Evolutionary conservation across 2,797 vertebrate species (phyloP).

Genomic region (Coracias cyanogaster): DNA sequence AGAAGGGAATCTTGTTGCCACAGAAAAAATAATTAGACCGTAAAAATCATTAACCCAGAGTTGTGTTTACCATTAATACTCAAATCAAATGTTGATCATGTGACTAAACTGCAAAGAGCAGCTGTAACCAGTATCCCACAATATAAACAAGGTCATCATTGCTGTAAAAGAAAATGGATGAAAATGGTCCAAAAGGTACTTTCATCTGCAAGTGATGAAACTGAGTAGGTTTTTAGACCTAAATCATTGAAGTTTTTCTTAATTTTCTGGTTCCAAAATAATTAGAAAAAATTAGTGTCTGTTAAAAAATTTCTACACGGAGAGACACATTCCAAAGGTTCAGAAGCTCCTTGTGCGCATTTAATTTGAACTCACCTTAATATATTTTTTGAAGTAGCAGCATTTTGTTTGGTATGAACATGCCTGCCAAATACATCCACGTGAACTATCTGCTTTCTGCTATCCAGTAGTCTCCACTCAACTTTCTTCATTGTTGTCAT

Average conservation of each 20-base stretch:
- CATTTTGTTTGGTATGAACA: neutral
- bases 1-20: slow-evolving; percentile 13
- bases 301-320: neutral
- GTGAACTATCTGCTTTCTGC: slow-evolving; percentile 38
- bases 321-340: neutral
- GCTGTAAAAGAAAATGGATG: neutral
- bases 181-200: neutral
- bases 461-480: slow-evolving; percentile 37
- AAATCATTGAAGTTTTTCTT: neutral
- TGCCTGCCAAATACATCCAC: neutral
- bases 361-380: neutral
- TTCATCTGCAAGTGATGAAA: neutral
- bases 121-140: neutral
- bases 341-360: neutral
- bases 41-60: slow-evolving; percentile 59
- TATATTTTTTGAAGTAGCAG: neutral
- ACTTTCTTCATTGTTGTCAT: slow-evolving; percentile 62
- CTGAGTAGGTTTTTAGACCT: neutral
- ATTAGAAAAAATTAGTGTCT: neutral
- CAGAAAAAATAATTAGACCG: slow-evolving; percentile 62
- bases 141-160: slow-evolving; percentile 3
- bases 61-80: slow-evolving; percentile 51
- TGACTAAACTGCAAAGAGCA: slow-evolving; percentile 39
- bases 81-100: slow-evolving; percentile 46
- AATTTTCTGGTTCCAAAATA: neutral